phyloP scores from a whole-genome alignment of 2,888 invertebrate genomes.

The Lycocerus yunnanus region DNA sequence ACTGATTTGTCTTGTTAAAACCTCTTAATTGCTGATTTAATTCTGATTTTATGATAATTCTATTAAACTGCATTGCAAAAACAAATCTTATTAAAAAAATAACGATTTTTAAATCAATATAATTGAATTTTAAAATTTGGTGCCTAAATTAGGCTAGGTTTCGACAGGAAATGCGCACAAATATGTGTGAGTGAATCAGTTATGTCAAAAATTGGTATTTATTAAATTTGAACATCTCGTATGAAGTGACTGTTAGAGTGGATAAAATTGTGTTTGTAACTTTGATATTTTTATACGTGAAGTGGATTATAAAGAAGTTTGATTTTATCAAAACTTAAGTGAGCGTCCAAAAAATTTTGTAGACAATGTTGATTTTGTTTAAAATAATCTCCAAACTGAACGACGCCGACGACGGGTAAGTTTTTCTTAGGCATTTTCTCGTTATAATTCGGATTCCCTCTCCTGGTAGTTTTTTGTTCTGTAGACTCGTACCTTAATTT shows the following conservation, averaged over 20 bases:
- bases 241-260: background rate
- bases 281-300: background rate
- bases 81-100: no score
- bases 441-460: background rate
- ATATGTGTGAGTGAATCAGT: background rate
- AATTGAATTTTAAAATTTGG: background rate
- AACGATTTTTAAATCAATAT: no score
- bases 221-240: background rate
- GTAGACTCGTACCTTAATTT: background rate
- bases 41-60: no score
- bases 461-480: background rate
- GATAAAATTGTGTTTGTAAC: background rate
- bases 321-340: background rate
- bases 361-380: background rate
- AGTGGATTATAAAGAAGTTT: background rate
- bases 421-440: background rate
- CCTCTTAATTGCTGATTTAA: no score
- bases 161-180: background rate
- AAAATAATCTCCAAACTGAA: background rate
- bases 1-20: no score
- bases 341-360: background rate
- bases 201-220: background rate
- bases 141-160: background rate
- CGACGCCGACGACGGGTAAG: background rate
- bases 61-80: no score